Evolutionary conservation across 2,888 invertebrate genomes (phyloP).

Genomic region (Caenorhabditis angaria): DNA sequence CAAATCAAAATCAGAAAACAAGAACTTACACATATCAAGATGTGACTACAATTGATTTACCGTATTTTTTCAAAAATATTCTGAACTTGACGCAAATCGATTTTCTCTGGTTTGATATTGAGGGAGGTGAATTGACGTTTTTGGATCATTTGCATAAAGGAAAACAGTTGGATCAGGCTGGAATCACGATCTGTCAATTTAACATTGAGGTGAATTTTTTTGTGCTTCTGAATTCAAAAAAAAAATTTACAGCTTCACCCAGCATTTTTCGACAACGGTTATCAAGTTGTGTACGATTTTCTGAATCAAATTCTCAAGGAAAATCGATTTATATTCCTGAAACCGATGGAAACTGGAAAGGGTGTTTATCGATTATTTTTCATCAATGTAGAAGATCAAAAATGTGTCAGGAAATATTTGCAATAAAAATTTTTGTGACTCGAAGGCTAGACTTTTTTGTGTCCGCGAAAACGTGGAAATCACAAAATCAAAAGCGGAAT

Average conservation of each 20-base stretch:
- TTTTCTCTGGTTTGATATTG: conserved; percentile 37
- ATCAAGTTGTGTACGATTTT: conserved; percentile 8
- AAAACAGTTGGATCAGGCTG: no score
- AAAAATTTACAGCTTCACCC: conserved; percentile 17
- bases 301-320: conserved; percentile 1
- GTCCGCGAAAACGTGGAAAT: no score
- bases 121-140: no score
- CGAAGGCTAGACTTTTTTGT: no score
- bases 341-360: conserved; percentile 4
- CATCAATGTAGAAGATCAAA: conserved; percentile 7
- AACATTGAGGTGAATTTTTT: conserved; percentile 26
- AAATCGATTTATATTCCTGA: conserved; percentile 12
- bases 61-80: conserved; percentile 26
- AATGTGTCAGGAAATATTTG: not conserved
- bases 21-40: conserved; percentile 23
- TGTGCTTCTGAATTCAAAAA: not conserved
- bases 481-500: no score
- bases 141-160: no score
- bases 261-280: not conserved
- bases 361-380: not conserved
- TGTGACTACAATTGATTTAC: conserved; percentile 34
- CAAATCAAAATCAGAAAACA: conserved; percentile 34
- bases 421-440: no score
- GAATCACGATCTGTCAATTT: conserved; percentile 47
- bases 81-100: conserved; percentile 26